Percentiles rank a stretch among this genome's conserved stretches.
phyloP scores from a whole-genome alignment of 2,113 vertebrate species.

The Hoplias malabaricus region DNA sequence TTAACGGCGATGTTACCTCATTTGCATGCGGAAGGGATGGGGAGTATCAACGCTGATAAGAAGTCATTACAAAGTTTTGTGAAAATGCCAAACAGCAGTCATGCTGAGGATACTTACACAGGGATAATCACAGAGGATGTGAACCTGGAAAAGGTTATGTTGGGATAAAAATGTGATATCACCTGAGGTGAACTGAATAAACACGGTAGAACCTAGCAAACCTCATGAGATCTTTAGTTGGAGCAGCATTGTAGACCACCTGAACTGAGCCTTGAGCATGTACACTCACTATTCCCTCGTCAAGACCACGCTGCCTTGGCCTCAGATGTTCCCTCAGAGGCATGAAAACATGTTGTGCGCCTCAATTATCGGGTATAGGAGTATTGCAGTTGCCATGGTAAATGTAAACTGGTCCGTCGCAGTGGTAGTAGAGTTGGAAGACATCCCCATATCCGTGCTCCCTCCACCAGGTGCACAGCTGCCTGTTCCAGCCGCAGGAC shows the following conservation, averaged over 20 bases:
- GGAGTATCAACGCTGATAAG: no score
- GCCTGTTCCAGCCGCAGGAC: constrained; percentile 92
- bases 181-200: neutral
- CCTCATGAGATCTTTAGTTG: neutral
- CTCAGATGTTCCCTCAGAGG: neutral
- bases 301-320: neutral
- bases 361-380: constrained; percentile 84
- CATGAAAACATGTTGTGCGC: neutral
- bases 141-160: neutral
- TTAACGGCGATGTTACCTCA: neutral
- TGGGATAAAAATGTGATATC: neutral
- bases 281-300: neutral
- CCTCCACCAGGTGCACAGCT: constrained; percentile 97
- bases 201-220: neutral
- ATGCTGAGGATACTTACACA: neutral
- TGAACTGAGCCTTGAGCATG: neutral
- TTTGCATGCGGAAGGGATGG: neutral
- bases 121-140: neutral
- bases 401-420: constrained; percentile 83
- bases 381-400: constrained; percentile 97
- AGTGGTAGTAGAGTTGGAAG: constrained; percentile 89
- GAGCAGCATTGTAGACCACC: neutral
- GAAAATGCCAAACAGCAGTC: neutral
- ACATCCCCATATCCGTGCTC: constrained; percentile 90
- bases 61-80: neutral